Conservation (phyloP, 2,888 invertebrate genomes). For the Cryptophagus acutangulus region DNA sequence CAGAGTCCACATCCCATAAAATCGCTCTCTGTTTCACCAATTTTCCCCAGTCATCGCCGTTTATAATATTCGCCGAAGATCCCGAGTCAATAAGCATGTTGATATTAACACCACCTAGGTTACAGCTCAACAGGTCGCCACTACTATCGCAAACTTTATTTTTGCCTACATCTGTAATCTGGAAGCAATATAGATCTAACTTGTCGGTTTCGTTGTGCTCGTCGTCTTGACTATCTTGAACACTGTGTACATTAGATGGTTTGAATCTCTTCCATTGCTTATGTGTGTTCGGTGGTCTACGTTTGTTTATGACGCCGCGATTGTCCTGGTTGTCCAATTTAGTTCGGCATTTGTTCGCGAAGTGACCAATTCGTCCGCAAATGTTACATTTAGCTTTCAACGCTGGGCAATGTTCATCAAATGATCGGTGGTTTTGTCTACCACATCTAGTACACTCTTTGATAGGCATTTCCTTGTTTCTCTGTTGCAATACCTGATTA, state of each 20-base stretch:
- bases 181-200: constrained; percentile 3
- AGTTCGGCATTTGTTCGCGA: constrained; percentile 16
- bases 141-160: neutral
- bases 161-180: neutral
- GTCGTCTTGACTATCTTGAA: neutral
- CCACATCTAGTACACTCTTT: constrained; percentile 12
- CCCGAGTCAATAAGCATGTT: constrained; percentile 15
- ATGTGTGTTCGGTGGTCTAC: neutral
- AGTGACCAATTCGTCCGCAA: constrained; percentile 20
- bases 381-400: constrained; percentile 16
- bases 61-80: constrained; percentile 7
- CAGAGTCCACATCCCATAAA: neutral
- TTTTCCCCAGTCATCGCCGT: neutral
- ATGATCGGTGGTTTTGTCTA: constrained; percentile 6
- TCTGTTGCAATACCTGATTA: constrained; percentile 2
- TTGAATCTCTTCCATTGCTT: neutral
- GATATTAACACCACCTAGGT: constrained; percentile 11
- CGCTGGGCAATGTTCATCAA: constrained; percentile 14
- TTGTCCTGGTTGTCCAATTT: constrained; percentile 3
- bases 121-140: constrained; percentile 13
- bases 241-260: too few species aligned
- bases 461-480: neutral
- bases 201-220: neutral
- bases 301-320: neutral
- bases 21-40: neutral